Conservation (phyloP, 2,797 vertebrate genomes). For the Epinephelus awoara region DNA sequence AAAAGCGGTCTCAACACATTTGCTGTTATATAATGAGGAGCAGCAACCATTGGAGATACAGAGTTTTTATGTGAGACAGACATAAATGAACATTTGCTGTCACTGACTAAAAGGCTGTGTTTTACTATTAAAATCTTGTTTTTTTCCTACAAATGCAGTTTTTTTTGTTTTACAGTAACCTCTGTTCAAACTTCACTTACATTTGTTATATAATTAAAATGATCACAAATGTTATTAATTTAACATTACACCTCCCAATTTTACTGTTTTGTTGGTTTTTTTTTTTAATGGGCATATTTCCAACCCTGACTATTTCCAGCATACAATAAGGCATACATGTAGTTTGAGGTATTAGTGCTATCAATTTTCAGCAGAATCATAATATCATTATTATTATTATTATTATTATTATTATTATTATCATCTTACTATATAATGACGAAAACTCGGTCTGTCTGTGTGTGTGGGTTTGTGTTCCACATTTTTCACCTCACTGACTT, state of each 20-base stretch:
- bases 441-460: too few species aligned
- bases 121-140: constrained; percentile 36
- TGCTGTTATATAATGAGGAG: neutral
- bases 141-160: constrained; percentile 39
- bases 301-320: neutral
- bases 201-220: neutral
- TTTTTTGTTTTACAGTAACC: constrained; percentile 3
- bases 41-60: neutral
- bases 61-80: neutral
- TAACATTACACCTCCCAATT: neutral
- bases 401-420: too few species aligned
- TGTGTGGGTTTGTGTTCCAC: too few species aligned
- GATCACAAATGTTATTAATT: neutral
- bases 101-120: neutral
- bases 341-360: neutral
- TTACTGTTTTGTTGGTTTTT: neutral
- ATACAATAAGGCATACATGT: neutral
- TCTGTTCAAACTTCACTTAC: neutral
- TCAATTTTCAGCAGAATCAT: neutral
- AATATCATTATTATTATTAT: too few species aligned
- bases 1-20: neutral
- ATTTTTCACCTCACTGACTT: too few species aligned
- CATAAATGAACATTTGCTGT: neutral
- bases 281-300: neutral
- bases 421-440: too few species aligned